Conservation (phyloP, 2,888 invertebrate species). For the Ophion costatus region DNA sequence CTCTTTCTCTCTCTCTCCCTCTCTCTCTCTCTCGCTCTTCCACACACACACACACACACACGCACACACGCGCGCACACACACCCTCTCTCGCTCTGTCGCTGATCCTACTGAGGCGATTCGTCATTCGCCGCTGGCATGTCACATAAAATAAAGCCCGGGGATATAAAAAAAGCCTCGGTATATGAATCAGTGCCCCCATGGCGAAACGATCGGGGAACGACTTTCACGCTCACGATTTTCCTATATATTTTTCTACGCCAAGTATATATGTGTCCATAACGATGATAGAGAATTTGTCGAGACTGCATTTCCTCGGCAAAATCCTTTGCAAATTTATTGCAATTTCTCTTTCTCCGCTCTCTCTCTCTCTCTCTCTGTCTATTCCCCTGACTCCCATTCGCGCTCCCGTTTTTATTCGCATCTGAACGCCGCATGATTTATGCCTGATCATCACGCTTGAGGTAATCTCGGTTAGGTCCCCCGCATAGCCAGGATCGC, state of each 20-base stretch:
- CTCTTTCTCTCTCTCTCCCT: conserved; percentile 4
- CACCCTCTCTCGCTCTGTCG: conserved; percentile 6
- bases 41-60: too few relatives aligned
- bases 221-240: conserved; percentile 63
- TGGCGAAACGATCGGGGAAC: conserved; percentile 63
- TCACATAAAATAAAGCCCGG: conserved; percentile 67
- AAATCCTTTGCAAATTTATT: conserved; percentile 67
- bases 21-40: not conserved
- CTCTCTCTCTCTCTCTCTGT: conserved; percentile 35
- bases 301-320: conserved; percentile 67
- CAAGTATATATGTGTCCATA: conserved; percentile 52
- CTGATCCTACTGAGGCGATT: conserved; percentile 64
- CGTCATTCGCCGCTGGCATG: conserved; percentile 66
- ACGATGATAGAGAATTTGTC: conserved; percentile 69
- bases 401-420: conserved; percentile 20
- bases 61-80: too few relatives aligned
- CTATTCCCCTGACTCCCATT: not conserved
- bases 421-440: conserved; percentile 36
- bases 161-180: conserved; percentile 58
- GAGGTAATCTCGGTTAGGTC: conserved; percentile 42
- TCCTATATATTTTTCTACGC: conserved; percentile 51
- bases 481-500: conserved; percentile 16
- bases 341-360: conserved; percentile 27
- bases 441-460: conserved; percentile 46
- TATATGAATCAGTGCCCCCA: conserved; percentile 64